Conservation (phyloP, 2,797 vertebrate species). For the Kryptopterus vitreolus region DNA sequence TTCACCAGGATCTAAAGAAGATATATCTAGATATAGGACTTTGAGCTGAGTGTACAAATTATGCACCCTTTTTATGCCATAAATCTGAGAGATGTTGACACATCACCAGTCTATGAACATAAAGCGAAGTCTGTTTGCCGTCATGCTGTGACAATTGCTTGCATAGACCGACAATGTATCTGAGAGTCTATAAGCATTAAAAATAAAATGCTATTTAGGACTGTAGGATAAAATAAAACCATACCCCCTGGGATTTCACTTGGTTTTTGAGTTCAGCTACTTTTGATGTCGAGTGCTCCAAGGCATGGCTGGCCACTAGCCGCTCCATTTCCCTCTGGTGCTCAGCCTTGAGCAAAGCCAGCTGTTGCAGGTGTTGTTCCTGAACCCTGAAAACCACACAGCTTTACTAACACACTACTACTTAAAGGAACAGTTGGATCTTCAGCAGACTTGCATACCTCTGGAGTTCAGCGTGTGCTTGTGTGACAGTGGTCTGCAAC, state of each 20-base stretch:
- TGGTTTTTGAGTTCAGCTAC: slow-evolving; percentile 80
- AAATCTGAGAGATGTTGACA: background rate
- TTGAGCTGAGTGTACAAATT: background rate
- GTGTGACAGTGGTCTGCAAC: slow-evolving; percentile 63
- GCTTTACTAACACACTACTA: background rate
- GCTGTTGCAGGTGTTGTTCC: slow-evolving; percentile 71
- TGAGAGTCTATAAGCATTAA: background rate
- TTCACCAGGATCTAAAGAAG: background rate
- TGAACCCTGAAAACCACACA: slow-evolving; percentile 68
- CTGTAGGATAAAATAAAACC: background rate
- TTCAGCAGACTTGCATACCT: slow-evolving; percentile 71
- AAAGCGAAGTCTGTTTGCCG: background rate
- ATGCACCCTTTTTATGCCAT: background rate
- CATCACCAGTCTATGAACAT: background rate
- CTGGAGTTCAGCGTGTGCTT: slow-evolving; percentile 71
- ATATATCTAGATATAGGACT: background rate
- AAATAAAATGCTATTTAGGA: background rate
- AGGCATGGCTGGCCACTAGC: slow-evolving; percentile 76
- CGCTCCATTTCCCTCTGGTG: slow-evolving; percentile 79
- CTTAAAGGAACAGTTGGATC: background rate
- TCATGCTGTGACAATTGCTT: background rate
- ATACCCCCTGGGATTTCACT: slow-evolving; percentile 83
- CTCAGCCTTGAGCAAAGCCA: slow-evolving; percentile 74
- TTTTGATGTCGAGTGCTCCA: slow-evolving; percentile 85
- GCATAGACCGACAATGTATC: background rate